Evolutionary conservation across 1,140 invertebrate species (phyloP).

Genomic region (Nephotettix cincticeps): DNA sequence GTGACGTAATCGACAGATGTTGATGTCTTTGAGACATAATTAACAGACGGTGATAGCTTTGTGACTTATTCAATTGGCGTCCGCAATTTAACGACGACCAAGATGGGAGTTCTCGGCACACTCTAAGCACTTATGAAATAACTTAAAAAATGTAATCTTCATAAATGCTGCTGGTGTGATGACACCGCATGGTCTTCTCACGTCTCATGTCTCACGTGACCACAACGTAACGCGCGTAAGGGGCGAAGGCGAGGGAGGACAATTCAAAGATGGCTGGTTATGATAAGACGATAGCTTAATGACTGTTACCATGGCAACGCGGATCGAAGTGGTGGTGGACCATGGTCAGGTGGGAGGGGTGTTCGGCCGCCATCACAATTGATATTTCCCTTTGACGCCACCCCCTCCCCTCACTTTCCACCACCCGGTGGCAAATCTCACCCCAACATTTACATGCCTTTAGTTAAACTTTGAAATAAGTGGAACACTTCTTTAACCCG

Average conservation of each 20-base stretch:
- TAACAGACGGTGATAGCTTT: no score
- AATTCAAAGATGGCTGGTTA: slow-evolving; percentile 53
- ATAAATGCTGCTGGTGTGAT: no score
- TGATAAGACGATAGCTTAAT: slow-evolving; percentile 55
- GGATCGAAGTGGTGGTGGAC: slow-evolving; percentile 40
- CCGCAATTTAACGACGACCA: no score
- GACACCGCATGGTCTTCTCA: no score
- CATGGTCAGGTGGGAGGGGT: slow-evolving; percentile 31
- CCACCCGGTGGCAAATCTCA: not conserved
- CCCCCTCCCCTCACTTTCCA: not conserved
- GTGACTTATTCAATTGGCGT: no score
- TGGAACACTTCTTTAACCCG: not conserved
- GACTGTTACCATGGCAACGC: slow-evolving; percentile 50
- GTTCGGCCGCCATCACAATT: slow-evolving; percentile 24
- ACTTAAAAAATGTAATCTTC: no score
- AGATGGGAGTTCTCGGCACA: no score
- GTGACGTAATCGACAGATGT: no score
- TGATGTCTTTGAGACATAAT: no score
- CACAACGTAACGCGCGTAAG: no score
- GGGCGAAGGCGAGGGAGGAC: slow-evolving; percentile 10
- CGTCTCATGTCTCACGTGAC: no score
- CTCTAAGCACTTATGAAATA: no score
- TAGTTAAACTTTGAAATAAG: slow-evolving; percentile 8
- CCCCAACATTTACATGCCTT: slow-evolving; percentile 9
- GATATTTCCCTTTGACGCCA: slow-evolving; percentile 29